These are phyloP conservation scores for Perognathus longimembris DNA, from an alignment of 2,113 vertebrate genomes.

Conservation along the genomic window DNA sequence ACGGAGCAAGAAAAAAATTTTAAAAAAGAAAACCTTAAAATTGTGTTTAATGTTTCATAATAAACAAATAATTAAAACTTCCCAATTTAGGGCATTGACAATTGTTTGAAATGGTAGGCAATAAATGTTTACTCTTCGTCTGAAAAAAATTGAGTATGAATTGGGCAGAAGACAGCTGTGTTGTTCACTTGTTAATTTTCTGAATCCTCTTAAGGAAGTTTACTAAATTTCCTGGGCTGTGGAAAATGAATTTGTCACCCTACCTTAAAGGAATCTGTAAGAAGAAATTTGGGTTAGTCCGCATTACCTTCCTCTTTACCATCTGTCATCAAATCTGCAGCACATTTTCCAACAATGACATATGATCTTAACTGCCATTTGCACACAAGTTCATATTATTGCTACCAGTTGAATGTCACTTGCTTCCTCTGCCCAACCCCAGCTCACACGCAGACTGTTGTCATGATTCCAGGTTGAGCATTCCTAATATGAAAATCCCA, in stretches of 20 bases:
- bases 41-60: background rate
- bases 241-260: background rate
- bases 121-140: background rate
- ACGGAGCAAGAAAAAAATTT: no score
- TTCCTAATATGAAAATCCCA: background rate
- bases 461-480: background rate
- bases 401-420: background rate
- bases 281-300: background rate
- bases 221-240: background rate
- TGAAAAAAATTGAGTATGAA: background rate
- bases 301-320: background rate
- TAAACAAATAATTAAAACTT: background rate
- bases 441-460: background rate
- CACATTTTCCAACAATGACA: background rate
- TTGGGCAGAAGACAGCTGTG: background rate
- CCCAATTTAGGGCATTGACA: background rate
- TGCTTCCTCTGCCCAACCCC: background rate
- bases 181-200: background rate
- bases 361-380: background rate
- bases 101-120: background rate
- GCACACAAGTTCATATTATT: background rate
- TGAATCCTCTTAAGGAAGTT: background rate
- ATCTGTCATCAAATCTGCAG: background rate
- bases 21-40: no score
- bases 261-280: background rate